Conservation (phyloP, 2,113 vertebrate species). For the Pelusios castaneus region DNA sequence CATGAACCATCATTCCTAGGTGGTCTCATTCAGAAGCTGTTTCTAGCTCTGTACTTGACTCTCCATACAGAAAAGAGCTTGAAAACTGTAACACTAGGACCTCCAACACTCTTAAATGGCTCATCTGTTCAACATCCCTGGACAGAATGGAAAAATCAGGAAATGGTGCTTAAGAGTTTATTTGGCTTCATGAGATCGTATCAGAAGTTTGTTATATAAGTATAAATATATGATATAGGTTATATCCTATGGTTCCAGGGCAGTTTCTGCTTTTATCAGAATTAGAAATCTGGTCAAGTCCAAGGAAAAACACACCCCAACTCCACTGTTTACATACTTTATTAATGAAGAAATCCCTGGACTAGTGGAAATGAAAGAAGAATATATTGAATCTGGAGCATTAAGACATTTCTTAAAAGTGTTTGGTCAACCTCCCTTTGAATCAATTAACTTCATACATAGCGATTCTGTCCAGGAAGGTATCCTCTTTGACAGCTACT, state of each 20-base stretch:
- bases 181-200: not conserved
- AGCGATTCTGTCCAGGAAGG: not conserved
- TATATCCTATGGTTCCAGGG: not conserved
- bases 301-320: not conserved
- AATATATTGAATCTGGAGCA: not conserved
- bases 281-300: not conserved
- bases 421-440: not conserved
- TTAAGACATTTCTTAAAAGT: not conserved
- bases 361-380: not conserved
- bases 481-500: not conserved
- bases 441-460: not conserved
- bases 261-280: not conserved
- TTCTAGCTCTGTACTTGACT: not conserved
- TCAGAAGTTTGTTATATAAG: too few species aligned
- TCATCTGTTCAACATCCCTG: not conserved
- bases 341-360: not conserved
- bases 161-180: fast-evolving
- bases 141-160: not conserved
- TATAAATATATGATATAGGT: too few species aligned
- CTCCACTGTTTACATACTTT: not conserved
- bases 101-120: not conserved
- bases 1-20: not conserved
- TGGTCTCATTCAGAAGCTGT: not conserved
- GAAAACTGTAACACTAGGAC: not conserved
- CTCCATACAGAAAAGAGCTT: not conserved